These are phyloP conservation scores for Erpetoichthys calabaricus DNA, from an alignment of 2,797 vertebrate genomes.

Conservation along the genomic window DNA sequence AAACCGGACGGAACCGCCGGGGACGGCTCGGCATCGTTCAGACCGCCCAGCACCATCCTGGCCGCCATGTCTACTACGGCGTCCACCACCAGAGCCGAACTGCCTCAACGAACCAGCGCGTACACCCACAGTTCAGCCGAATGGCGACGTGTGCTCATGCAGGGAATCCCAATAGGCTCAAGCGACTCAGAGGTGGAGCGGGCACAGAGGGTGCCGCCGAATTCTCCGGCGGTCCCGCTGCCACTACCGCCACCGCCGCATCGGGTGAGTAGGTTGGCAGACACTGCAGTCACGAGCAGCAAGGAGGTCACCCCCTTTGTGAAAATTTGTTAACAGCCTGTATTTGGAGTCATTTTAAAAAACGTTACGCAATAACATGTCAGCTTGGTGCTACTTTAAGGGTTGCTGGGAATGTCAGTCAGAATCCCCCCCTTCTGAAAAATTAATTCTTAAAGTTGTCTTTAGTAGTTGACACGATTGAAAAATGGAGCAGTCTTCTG, in stretches of 20 bases:
- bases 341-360: too few relatives aligned
- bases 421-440: too few relatives aligned
- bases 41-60: constrained; percentile 38
- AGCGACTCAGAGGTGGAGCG: constrained; percentile 46
- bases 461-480: neutral
- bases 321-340: too few relatives aligned
- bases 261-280: constrained; percentile 8
- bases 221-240: constrained; percentile 39
- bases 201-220: constrained; percentile 46
- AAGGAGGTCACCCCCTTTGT: too few relatives aligned
- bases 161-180: constrained; percentile 25
- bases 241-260: neutral
- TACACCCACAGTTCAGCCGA: constrained; percentile 5
- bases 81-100: constrained; percentile 16
- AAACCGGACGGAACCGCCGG: constrained; percentile 38
- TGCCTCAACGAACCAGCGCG: constrained; percentile 12
- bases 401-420: too few relatives aligned
- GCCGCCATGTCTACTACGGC: constrained; percentile 20
- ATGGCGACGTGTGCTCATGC: constrained; percentile 37
- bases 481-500: neutral
- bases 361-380: too few relatives aligned
- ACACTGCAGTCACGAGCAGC: too few relatives aligned
- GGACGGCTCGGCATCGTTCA: constrained; percentile 32
- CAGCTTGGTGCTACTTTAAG: too few relatives aligned
- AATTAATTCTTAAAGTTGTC: neutral